Evolutionary conservation across 2,113 vertebrate genomes (phyloP), one percentile per base, ranked within the genome.

Genomic region (Dromaius novaehollandiae): DNA sequence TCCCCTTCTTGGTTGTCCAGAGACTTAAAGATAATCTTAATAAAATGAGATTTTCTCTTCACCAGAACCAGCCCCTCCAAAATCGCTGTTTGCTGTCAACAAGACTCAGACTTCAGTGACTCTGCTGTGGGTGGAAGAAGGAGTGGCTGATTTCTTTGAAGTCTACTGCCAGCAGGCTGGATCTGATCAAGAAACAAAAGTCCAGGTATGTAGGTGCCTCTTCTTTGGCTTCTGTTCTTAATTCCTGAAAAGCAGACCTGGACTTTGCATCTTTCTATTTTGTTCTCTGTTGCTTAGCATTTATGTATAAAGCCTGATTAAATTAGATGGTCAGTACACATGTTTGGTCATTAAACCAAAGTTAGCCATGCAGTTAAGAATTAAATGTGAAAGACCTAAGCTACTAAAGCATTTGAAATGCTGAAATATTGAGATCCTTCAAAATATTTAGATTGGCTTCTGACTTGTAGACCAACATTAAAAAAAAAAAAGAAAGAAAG

Each of bases 51-150:
- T 51, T 75, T 69, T 90, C 65, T 88, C 86, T 85, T 40, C 13
- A 82, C 50, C 97, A 99, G 99, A 99, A 50, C 99, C 99, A 48
- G 99, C 99, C 30, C 98, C 99, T 77, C 99, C 99, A 28, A 98
- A 98, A 88, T 98, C 99, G 5, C 98, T 99, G 77, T 99, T 98
- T 63, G 99, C 99, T 7, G 98, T 99, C 81, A 99, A 99, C 89
- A 98, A 99, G 93, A 99, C 99, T 1, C 98, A 99, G 97, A 99
- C 99, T 1, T 98, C 99, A 0, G 98, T 99, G 89, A 99, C 99
- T 18, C 97, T 99, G 95, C 98, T 99, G 61, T 99, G 99, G 99
- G 99, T 98, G 4, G 99, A 99, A 96, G 99, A 99, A 34, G 99
- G 99, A 36, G 98, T 99, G 14, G 99, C 99, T 17, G 99, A 99